Base-by-base conservation (phyloP, 2,113 vertebrate genomes). In the Bucco capensis region DNA sequence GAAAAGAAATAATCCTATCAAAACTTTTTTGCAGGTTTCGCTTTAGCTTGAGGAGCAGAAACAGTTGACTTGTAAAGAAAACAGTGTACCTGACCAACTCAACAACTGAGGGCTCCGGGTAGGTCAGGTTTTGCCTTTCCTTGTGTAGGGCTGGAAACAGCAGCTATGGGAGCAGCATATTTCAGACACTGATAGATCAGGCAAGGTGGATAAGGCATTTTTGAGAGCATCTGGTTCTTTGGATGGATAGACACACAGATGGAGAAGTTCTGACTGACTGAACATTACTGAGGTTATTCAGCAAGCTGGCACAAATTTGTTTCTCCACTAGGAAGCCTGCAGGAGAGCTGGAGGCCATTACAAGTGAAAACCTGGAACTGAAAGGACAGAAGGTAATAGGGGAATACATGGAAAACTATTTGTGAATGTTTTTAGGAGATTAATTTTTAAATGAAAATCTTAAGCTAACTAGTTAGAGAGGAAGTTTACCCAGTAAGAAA, bases 151-250 rank as follows among this genome's bases (percentile, higher is more conserved):
- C 75, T 92, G 92, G 75, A 72, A 91, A 88, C 12, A 4, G 64
- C 79, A 49, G 74, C 73, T 79, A 40, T 14, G 53, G 75, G 18
- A 85, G 79, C 44, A 91, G 62, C 64, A 38, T 54, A 83, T 96
- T 95, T 96, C 65, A 74, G 79, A 22, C 84, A 40, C 19, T 78
- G 82, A 96, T 95, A 51, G 58, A 54, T 77, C 85, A 83, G 85
- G 70, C 80, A 87, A 90, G 87, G 94, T 70, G 84, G 91, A 67
- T 35, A 79, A 91, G 67, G 81, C 19, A 3, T 94, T 92, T 94
- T 85, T 83, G 86, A 74, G 65, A 97, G 87, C 96, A 97, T 86
- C 96, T 97, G 96, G 46, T 89, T 96, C 91, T 93, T 66, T 93
- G 94, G 94, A 64, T 93, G 91, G 92, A 82, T 64, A 60, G 86